Evolutionary conservation across 2,888 invertebrate species (phyloP).

Genomic region (Sycophila texana): DNA sequence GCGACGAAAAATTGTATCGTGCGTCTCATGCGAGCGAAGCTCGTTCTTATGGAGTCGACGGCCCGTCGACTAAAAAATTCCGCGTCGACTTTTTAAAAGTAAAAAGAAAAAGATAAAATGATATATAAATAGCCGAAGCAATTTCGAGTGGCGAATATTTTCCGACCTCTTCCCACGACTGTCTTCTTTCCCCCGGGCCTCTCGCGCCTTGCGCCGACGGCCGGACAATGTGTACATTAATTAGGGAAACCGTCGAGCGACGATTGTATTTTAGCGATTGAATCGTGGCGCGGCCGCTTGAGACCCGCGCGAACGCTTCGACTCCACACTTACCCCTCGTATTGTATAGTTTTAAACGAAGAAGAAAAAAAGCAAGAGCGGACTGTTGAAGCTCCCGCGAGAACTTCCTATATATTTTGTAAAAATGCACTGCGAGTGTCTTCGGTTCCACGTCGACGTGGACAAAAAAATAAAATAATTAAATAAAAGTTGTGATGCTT

Average conservation of each 20-base stretch:
- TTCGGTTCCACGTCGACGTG: conserved; percentile 1
- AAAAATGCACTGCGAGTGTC: conserved; percentile 22
- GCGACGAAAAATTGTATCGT: conserved; percentile 28
- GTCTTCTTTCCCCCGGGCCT: conserved; percentile 45
- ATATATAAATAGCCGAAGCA: neutral
- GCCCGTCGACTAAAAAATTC: neutral
- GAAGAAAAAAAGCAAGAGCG: conserved; percentile 12
- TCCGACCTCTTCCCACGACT: conserved; percentile 46
- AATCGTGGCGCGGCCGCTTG: conserved; percentile 22
- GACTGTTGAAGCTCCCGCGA: no score
- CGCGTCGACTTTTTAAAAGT: neutral
- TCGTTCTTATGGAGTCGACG: no score
- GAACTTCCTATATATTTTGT: conserved; percentile 55
- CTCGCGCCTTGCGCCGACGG: conserved; percentile 30
- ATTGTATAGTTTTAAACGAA: conserved; percentile 41
- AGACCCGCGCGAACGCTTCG: conserved; percentile 43
- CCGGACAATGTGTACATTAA: conserved; percentile 59
- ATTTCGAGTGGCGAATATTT: conserved; percentile 42
- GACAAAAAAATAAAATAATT: neutral
- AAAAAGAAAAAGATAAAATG: neutral
- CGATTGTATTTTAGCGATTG: conserved; percentile 35
- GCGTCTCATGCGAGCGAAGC: no score
- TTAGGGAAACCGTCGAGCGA: conserved; percentile 23
- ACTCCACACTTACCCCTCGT: conserved; percentile 45
- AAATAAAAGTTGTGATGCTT: conserved; percentile 20